Conservation (phyloP, 2,113 vertebrate genomes). For the Heloderma charlesbogerti region DNA sequence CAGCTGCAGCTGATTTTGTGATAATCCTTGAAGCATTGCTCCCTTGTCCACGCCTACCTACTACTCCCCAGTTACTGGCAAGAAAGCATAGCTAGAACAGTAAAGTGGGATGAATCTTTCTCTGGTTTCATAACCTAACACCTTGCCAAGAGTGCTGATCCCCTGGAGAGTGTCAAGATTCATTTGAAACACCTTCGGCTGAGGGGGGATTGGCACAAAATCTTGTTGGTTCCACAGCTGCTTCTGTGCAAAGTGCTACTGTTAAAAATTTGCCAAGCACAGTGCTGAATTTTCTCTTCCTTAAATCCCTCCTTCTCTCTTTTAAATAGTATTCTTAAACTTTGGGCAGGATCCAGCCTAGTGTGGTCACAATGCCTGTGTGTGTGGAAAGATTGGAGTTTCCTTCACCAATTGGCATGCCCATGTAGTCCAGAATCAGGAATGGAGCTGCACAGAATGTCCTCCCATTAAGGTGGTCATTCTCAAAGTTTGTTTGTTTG, state of each 20-base stretch:
- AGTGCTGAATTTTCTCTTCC: slow-evolving; percentile 30
- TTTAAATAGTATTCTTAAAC: background rate
- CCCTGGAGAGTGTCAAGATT: slow-evolving; percentile 37
- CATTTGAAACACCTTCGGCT: slow-evolving; percentile 59
- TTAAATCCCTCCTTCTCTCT: background rate
- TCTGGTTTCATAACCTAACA: slow-evolving; percentile 64
- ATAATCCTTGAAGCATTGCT: background rate
- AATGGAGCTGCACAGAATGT: background rate
- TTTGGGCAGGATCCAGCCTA: background rate
- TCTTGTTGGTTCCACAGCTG: slow-evolving; percentile 41
- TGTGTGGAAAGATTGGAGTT: background rate
- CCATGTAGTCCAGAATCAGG: background rate
- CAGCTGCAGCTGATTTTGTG: background rate
- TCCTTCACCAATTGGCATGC: background rate
- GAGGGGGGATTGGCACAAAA: slow-evolving; percentile 4
- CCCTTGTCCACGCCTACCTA: background rate
- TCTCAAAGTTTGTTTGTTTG: background rate
- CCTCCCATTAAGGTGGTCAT: background rate
- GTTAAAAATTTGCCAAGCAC: slow-evolving; percentile 46
- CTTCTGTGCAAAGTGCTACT: slow-evolving; percentile 36
- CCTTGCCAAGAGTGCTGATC: slow-evolving; percentile 56
- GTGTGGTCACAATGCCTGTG: background rate
- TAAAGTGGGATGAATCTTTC: slow-evolving; percentile 39
- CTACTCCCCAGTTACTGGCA: background rate
- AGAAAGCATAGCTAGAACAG: slow-evolving; percentile 24